A percentile compares a stretch with the other conserved stretches of the same genome.
Evolutionary conservation across 2,113 vertebrate species (phyloP).

Genomic region (Planiliza haematocheilus): DNA sequence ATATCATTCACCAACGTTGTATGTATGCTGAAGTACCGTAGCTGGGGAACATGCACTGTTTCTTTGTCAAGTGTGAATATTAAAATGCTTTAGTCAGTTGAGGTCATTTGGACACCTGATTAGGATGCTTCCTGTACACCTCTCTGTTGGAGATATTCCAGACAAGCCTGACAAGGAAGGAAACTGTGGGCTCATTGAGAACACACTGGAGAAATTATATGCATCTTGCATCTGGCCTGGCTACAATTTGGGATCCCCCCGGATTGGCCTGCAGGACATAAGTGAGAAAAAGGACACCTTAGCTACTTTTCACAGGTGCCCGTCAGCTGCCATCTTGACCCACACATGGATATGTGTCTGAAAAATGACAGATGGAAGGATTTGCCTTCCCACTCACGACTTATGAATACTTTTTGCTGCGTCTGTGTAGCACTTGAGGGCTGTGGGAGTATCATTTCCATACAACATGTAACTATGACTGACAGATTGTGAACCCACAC

Average conservation of each 20-base stretch:
- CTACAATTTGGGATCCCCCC: constrained; percentile 6
- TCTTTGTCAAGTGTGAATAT: background rate
- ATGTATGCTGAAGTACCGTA: background rate
- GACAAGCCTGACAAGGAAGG: constrained; percentile 24
- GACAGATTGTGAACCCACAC: background rate
- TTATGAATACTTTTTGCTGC: background rate
- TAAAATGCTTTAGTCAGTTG: constrained; percentile 1
- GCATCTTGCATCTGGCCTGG: constrained; percentile 17
- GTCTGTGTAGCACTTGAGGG: background rate
- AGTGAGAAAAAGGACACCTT: constrained; percentile 4
- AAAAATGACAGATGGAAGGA: constrained; percentile 2
- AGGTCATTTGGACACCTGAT: constrained; percentile 28
- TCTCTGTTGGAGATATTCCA: constrained; percentile 29
- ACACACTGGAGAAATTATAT: constrained; percentile 28
- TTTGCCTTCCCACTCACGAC: background rate
- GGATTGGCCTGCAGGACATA: constrained; percentile 13
- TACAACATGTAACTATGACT: background rate
- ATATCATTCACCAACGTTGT: background rate
- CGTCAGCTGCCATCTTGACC: constrained; percentile 10
- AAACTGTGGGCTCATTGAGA: constrained; percentile 13
- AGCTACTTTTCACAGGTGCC: background rate
- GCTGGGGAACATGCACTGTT: background rate
- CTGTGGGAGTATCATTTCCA: background rate
- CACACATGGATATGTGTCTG: constrained; percentile 9
- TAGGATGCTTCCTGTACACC: constrained; percentile 3